Percentiles rank a stretch among this genome's conserved stretches.
phyloP scores from a whole-genome alignment of 2,797 vertebrate species.

The Sylvilagus floridanus region DNA sequence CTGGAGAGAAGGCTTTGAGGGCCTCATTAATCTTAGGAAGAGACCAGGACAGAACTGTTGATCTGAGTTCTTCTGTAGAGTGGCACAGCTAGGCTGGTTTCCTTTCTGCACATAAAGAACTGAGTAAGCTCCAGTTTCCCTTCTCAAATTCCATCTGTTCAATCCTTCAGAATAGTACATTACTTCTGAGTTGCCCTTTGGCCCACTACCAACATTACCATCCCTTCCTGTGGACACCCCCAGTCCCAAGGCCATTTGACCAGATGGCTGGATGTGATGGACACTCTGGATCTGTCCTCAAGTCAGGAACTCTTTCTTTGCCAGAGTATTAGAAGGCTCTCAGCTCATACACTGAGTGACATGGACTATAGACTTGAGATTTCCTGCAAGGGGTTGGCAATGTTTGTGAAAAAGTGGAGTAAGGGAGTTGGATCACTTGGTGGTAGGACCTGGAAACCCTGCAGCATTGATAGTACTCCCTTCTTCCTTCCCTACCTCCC shows the following conservation, averaged over 20 bases:
- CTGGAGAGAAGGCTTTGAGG: background rate
- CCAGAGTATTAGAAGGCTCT: background rate
- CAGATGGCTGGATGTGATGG: background rate
- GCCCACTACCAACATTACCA: background rate
- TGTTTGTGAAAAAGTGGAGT: background rate
- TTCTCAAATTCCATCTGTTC: background rate
- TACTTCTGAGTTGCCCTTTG: constrained; percentile 19
- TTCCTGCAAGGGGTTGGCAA: background rate
- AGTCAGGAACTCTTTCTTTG: background rate
- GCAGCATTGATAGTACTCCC: background rate
- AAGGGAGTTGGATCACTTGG: background rate
- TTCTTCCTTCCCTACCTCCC: background rate
- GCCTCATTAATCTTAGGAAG: background rate
- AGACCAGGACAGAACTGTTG: background rate
- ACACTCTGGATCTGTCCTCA: background rate
- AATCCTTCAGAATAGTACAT: background rate
- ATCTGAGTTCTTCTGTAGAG: background rate
- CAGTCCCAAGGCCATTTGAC: background rate
- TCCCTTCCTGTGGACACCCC: background rate
- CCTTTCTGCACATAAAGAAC: background rate
- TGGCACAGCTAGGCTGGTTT: background rate
- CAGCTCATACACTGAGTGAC: background rate
- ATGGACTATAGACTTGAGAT: background rate
- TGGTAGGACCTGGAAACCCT: background rate
- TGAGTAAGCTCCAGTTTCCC: background rate